Conservation (phyloP, 2,797 vertebrate species). For the Rhodeus uyekii region DNA sequence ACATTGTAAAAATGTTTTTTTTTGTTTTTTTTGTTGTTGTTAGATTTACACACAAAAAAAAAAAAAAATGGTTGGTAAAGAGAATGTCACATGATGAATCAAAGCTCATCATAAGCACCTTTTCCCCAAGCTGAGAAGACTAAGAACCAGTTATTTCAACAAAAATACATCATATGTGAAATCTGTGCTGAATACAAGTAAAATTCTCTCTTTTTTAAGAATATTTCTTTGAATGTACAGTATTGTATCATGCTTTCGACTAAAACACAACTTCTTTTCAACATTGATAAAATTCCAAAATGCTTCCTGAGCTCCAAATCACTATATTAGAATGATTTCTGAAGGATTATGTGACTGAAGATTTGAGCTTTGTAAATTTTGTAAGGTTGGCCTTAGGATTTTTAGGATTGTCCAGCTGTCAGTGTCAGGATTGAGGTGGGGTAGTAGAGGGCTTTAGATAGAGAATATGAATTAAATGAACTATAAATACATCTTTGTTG, state of each 20-base stretch:
- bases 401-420: neutral
- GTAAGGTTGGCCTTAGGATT: neutral
- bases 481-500: neutral
- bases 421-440: neutral
- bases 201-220: too few relatives aligned
- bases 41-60: too few relatives aligned
- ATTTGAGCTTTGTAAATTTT: neutral
- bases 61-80: too few relatives aligned
- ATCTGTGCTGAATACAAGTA: too few relatives aligned
- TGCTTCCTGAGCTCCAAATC: neutral
- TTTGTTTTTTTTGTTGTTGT: too few relatives aligned
- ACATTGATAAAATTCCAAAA: neutral
- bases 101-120: too few relatives aligned
- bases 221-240: too few relatives aligned
- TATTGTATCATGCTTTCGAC: neutral
- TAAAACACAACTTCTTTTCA: neutral
- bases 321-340: neutral
- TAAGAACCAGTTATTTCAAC: too few relatives aligned
- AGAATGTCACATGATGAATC: too few relatives aligned
- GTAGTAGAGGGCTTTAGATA: neutral
- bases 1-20: neutral
- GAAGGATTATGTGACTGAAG: neutral
- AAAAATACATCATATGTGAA: too few relatives aligned
- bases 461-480: neutral
- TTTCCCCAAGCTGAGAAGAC: too few relatives aligned